Percentiles rank a stretch among this genome's conserved stretches.
These are phyloP conservation scores for Conistra vaccinii DNA, from an alignment of 2,888 invertebrate genomes.

Conservation along the genomic window DNA sequence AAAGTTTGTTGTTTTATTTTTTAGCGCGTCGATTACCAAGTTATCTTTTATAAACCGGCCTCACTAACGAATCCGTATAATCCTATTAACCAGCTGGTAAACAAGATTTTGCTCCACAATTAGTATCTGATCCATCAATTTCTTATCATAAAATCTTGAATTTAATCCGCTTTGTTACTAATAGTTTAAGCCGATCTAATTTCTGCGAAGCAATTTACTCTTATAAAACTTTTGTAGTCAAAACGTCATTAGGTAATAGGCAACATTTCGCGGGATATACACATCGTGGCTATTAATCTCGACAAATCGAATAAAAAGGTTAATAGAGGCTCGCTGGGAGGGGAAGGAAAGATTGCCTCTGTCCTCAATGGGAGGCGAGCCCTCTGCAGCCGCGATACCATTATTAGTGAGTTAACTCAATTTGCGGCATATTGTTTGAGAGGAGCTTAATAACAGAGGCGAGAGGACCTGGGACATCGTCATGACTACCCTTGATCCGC, in stretches of 20 bases:
- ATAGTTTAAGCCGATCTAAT: slow-evolving; percentile 19
- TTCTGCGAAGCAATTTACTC: slow-evolving; percentile 17
- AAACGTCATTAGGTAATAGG: slow-evolving; percentile 60
- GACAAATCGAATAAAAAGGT: slow-evolving; percentile 86
- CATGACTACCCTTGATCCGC: slow-evolving; percentile 84
- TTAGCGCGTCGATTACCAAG: not conserved
- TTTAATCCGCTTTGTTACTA: slow-evolving; percentile 53
- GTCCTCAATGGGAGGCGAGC: slow-evolving; percentile 83
- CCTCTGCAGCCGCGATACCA: slow-evolving; percentile 86
- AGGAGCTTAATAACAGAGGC: slow-evolving; percentile 89
- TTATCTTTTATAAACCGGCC: slow-evolving; percentile 21
- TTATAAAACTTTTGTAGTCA: slow-evolving; percentile 1
- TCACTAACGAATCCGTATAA: slow-evolving; percentile 54
- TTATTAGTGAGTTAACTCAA: slow-evolving; percentile 91
- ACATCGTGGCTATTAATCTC: slow-evolving; percentile 86
- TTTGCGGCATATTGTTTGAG: slow-evolving; percentile 90
- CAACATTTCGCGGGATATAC: slow-evolving; percentile 74
- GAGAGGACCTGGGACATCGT: slow-evolving; percentile 84
- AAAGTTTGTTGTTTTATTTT: slow-evolving; percentile 8
- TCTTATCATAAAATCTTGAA: slow-evolving; percentile 53
- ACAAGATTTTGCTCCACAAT: slow-evolving; percentile 62
- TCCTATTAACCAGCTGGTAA: slow-evolving; percentile 66
- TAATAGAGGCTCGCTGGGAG: slow-evolving; percentile 79
- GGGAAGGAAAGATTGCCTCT: slow-evolving; percentile 84
- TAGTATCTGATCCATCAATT: slow-evolving; percentile 59